Evolutionary conservation across 1,140 invertebrate genomes (phyloP).

Genomic region (Drosophila repleta): DNA sequence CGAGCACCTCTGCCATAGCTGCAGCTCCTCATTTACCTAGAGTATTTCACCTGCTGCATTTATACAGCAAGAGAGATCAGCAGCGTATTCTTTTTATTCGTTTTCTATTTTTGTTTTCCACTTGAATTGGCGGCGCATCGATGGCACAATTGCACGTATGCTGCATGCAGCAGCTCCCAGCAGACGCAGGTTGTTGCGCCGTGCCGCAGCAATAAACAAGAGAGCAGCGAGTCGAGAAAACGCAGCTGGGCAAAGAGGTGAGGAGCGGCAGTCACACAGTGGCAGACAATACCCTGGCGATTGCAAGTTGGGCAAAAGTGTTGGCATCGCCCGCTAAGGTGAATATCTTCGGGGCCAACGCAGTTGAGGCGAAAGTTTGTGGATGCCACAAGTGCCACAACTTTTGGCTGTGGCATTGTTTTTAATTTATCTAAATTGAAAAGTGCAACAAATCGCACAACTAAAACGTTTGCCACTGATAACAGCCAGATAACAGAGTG

Average conservation of each 20-base stretch:
- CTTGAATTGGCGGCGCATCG: slow-evolving; percentile 70
- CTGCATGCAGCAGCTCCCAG: slow-evolving; percentile 28
- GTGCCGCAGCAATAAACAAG: slow-evolving; percentile 65
- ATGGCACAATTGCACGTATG: slow-evolving; percentile 58
- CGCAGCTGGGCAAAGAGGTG: neutral
- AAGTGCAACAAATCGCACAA: slow-evolving; percentile 80
- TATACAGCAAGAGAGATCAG: neutral
- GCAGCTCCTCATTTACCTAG: neutral
- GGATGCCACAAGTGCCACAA: slow-evolving; percentile 31
- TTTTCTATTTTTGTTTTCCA: slow-evolving; percentile 55
- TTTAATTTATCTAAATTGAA: slow-evolving; percentile 83
- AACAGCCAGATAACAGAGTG: slow-evolving; percentile 22
- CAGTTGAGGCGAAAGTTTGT: neutral
- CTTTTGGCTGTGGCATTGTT: slow-evolving; percentile 72
- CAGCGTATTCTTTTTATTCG: neutral
- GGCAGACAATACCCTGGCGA: slow-evolving; percentile 55
- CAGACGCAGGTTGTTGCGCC: slow-evolving; percentile 39
- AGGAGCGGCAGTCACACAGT: slow-evolving; percentile 14
- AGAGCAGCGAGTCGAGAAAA: neutral
- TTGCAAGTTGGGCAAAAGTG: slow-evolving; percentile 69
- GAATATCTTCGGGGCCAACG: slow-evolving; percentile 30
- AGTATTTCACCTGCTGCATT: neutral
- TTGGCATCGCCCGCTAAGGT: slow-evolving; percentile 51
- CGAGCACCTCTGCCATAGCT: too few relatives aligned
- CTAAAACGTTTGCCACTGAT: slow-evolving; percentile 46